phyloP scores from a whole-genome alignment of 1,140 invertebrate genomes.

The Diachasmimorpha longicaudata region DNA sequence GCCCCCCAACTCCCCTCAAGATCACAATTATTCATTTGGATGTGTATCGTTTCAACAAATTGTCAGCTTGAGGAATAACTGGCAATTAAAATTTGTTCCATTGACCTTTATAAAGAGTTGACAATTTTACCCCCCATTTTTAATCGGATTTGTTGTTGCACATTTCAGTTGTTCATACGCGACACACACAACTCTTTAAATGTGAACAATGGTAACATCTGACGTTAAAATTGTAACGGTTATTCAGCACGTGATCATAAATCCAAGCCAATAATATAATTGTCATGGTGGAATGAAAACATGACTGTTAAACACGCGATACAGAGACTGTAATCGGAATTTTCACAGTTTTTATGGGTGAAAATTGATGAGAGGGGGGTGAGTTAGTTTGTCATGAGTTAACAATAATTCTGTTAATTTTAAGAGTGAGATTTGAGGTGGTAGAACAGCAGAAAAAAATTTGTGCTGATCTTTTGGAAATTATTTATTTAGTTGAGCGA shows the following conservation, averaged over 20 bases:
- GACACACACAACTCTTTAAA: neutral
- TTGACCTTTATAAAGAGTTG: constrained; percentile 12
- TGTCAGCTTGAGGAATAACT: neutral
- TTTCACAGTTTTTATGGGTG: neutral
- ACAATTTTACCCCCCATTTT: neutral
- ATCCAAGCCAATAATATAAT: constrained; percentile 37
- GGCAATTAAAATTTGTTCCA: constrained; percentile 28
- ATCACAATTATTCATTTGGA: neutral
- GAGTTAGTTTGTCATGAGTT: no score
- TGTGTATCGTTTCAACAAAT: neutral
- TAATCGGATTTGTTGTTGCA: neutral
- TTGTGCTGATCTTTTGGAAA: no score
- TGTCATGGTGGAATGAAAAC: constrained; percentile 30
- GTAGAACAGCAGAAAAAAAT: no score
- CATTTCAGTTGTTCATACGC: neutral
- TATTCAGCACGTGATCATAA: constrained; percentile 32
- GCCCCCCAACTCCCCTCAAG: no score
- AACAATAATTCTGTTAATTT: no score
- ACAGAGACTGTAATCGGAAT: constrained; percentile 17
- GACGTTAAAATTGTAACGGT: constrained; percentile 24
- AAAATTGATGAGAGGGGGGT: neutral
- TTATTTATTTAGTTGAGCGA: no score
- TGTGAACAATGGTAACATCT: neutral
- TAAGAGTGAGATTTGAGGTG: no score
- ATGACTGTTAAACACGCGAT: constrained; percentile 20